Base-by-base conservation (phyloP, 2,888 invertebrate genomes). In the Disparrhopalites patrizii region DNA sequence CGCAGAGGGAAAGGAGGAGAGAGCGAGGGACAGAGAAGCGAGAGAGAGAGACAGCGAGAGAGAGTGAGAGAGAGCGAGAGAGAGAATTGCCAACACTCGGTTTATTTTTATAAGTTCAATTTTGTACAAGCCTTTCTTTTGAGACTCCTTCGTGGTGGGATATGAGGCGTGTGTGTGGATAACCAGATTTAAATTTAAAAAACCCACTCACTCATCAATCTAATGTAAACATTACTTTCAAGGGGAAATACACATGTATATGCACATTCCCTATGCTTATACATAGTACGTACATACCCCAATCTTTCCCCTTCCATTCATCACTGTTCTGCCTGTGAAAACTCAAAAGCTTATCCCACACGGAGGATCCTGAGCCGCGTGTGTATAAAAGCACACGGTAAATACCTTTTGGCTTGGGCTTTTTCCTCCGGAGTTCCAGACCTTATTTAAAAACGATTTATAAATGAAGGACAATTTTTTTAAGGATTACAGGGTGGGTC, bases 131-230 rank as follows among this genome's bases (percentile, higher is more conserved):
- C 23, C 25, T 20, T 25, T 23, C 47, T 47, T 25, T 47, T n/a
- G n/a, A n/a, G n/a, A n/a, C n/a, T n/a, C n/a, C 47, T 23, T 25
- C 25, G 47, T 47, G 47, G 3, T 20, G 5, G 47, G 2, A 25
- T 20, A 3, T 47, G 25, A 47, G 47, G 47, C 47, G 47, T 47
- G 20, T n/a, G 20, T n/a, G n/a, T n/a, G n/a, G n/a, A n/a, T 47
- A 47, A 47, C 20, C 47, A 47, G 47, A 47, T 47, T 47, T 47
- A n/a, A 47, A 47, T 47, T 47, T 47, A 20, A 47, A n/a, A n/a
- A 47, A 47, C 47, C 47, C 47, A 47, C 47, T 47, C 47, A 47
- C 47, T 47, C 47, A 47, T 47, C 47, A 47, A 47, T 47, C 47
- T 47, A 47, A 47, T 47, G 47, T 47, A 47, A 47, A 47, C 47